A percentile compares a stretch with the other conserved stretches of the same genome.
Evolutionary conservation across 1,140 invertebrate species (phyloP).

Genomic region (Hypsibius dujardini): DNA sequence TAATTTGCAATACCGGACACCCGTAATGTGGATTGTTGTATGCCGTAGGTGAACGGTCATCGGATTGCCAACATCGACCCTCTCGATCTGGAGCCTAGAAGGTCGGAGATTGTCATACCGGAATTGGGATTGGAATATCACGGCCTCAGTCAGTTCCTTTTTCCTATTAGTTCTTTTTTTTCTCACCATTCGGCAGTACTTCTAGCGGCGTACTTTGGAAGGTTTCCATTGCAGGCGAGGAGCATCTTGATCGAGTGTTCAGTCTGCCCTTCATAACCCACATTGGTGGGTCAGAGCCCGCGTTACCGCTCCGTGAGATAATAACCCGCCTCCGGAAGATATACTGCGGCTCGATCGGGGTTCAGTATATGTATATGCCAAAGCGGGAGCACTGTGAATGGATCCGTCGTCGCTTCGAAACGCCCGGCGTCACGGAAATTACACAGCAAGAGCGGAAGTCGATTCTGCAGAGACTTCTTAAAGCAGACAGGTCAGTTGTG

Average conservation of each 20-base stretch:
- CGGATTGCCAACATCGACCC: slow-evolving; percentile 15
- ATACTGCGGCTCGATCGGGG: slow-evolving; percentile 18
- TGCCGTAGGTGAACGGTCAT: slow-evolving; percentile 5
- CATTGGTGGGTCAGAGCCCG: not conserved
- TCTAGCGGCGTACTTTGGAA: not conserved
- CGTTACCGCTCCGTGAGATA: slow-evolving; percentile 19
- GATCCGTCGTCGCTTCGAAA: not conserved
- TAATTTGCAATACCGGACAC: no score
- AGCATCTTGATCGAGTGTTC: slow-evolving; percentile 17
- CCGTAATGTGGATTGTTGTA: no score
- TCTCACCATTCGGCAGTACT: not conserved
- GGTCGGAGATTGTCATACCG: not conserved
- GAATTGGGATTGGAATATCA: not conserved
- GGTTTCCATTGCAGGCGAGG: not conserved
- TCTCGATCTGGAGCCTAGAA: not conserved
- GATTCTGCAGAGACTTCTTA: slow-evolving; percentile 11
- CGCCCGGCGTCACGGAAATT: not conserved
- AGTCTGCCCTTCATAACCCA: slow-evolving; percentile 22
- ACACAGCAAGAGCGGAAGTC: not conserved
- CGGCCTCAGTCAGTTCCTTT: not conserved
- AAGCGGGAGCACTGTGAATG: slow-evolving; percentile 1
- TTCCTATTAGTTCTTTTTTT: not conserved
- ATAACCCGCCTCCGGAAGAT: not conserved
- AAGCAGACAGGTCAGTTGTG: slow-evolving; percentile 20
- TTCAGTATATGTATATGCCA: slow-evolving; percentile 18